phyloP scores from a whole-genome alignment of 2,113 vertebrate genomes.

The Ranitomeya imitator region DNA sequence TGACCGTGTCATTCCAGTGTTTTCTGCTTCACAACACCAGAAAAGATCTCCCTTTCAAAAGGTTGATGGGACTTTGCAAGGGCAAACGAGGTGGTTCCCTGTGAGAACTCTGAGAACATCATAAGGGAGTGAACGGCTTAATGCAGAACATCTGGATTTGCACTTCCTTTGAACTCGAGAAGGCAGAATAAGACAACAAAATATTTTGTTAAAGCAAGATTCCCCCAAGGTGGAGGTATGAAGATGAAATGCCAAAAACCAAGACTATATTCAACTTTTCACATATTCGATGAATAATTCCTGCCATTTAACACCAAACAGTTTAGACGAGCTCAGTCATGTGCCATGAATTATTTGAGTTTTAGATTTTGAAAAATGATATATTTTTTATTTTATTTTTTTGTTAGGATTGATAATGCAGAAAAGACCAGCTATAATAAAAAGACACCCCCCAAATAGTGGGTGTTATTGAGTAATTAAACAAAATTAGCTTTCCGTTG shows the following conservation, averaged over 20 bases:
- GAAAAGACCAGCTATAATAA: background rate
- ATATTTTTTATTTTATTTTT: background rate
- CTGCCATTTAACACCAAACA: background rate
- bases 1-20: background rate
- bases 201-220: constrained; percentile 28
- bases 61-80: constrained; percentile 36
- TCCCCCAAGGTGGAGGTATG: constrained; percentile 17
- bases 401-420: background rate
- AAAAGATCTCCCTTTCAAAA: constrained; percentile 25
- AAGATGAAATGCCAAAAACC: background rate
- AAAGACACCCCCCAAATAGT: background rate
- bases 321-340: background rate
- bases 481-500: too few relatives aligned
- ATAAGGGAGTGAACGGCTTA: constrained; percentile 29
- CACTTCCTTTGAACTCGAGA: constrained; percentile 51
- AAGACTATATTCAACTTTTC: background rate
- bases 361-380: background rate
- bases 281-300: constrained; percentile 8
- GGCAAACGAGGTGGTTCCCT: constrained; percentile 37
- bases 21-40: constrained; percentile 16
- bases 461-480: too few relatives aligned
- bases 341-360: background rate
- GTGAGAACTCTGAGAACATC: constrained; percentile 20
- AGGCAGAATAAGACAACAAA: constrained; percentile 29
- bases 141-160: constrained; percentile 46